Percentiles rank a stretch among this genome's conserved stretches.
These are phyloP conservation scores for Caenorhabditis imperialis DNA, from an alignment of 2,888 invertebrate genomes.

Conservation along the genomic window DNA sequence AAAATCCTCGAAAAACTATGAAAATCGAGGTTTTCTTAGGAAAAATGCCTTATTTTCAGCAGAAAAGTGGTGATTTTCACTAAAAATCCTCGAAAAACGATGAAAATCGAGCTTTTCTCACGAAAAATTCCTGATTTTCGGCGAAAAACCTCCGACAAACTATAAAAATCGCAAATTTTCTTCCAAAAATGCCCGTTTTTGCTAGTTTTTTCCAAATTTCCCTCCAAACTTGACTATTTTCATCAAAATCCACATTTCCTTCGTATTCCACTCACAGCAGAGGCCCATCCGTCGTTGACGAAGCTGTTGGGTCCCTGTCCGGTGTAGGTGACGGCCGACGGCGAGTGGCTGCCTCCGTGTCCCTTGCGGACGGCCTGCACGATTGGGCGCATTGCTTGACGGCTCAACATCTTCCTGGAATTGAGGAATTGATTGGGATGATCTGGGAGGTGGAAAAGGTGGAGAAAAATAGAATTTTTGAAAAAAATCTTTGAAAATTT, in stretches of 20 bases:
- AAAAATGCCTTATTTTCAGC: too few species aligned
- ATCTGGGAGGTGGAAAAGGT: too few species aligned
- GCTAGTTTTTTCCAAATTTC: too few species aligned
- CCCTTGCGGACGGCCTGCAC: constrained; percentile 60
- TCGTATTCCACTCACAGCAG: too few species aligned
- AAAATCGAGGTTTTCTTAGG: background rate
- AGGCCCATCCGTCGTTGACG: constrained; percentile 75
- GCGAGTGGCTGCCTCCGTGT: constrained; percentile 59
- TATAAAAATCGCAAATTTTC: constrained; percentile 60
- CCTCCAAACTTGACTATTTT: too few species aligned
- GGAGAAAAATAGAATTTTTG: too few species aligned
- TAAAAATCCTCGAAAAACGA: background rate
- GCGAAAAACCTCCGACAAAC: constrained; percentile 1
- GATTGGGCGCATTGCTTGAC: constrained; percentile 65
- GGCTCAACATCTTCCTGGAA: constrained; percentile 61
- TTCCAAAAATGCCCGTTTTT: too few species aligned
- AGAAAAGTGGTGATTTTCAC: too few species aligned
- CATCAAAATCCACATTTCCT: too few species aligned
- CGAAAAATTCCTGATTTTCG: too few species aligned
- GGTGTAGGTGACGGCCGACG: constrained; percentile 59
- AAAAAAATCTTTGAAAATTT: too few species aligned
- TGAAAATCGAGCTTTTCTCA: background rate
- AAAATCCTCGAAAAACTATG: too few species aligned
- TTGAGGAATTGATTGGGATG: background rate
- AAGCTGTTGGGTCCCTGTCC: constrained; percentile 71